Evolutionary conservation across 37 sponge, comb jelly and placozoan genomes (phyloP).

Genomic region (Ianthella basta): DNA sequence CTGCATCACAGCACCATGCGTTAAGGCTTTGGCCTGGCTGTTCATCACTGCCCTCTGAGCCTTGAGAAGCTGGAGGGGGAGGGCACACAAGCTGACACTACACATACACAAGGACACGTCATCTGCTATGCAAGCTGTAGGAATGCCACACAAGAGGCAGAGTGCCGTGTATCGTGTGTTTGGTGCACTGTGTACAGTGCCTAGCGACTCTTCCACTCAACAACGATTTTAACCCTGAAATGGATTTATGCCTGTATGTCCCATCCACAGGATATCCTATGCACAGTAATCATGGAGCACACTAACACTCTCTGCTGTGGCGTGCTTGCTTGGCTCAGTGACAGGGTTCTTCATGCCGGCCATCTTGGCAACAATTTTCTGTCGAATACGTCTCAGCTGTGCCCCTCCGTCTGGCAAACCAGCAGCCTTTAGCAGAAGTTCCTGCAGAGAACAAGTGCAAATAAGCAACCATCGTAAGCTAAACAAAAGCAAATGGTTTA

Average conservation of each 20-base stretch:
- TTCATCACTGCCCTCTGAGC: background rate
- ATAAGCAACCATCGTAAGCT: background rate
- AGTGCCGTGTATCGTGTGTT: too few relatives aligned
- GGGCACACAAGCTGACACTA: background rate
- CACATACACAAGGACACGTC: too few relatives aligned
- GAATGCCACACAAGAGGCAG: too few relatives aligned
- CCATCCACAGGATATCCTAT: too few relatives aligned
- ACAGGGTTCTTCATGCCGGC: conserved; percentile 12
- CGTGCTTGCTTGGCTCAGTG: background rate
- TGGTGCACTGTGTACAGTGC: too few relatives aligned
- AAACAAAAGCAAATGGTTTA: too few relatives aligned
- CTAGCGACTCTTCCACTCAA: too few relatives aligned
- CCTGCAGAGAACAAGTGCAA: conserved; percentile 13
- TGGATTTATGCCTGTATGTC: too few relatives aligned
- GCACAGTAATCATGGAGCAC: too few relatives aligned
- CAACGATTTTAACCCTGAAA: too few relatives aligned
- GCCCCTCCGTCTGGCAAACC: conserved; percentile 68
- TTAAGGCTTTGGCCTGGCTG: conserved; percentile 45
- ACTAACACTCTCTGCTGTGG: too few relatives aligned
- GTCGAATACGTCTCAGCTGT: conserved; percentile 16
- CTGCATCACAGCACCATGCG: conserved; percentile 64
- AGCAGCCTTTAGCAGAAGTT: conserved; percentile 26
- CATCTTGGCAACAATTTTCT: conserved; percentile 12
- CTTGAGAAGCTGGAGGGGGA: background rate
- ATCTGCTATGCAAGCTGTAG: too few relatives aligned